Evolutionary conservation across 1,140 invertebrate species (phyloP), one percentile per base, ranked within the genome.

Genomic region (Listronotus bonariensis): DNA sequence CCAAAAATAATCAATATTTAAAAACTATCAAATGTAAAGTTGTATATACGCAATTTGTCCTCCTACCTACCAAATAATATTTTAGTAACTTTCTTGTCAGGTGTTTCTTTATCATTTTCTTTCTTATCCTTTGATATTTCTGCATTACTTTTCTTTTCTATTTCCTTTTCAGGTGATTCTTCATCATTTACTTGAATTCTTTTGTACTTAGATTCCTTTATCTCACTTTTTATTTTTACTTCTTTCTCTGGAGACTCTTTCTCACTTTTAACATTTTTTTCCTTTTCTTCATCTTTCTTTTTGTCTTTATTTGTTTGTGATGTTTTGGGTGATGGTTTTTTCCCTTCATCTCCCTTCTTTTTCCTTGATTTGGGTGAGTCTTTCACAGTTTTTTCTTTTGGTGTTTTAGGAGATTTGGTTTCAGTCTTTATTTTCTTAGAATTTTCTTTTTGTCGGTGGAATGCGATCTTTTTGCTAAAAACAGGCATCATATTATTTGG

Each of bases 401-500:
- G 15, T 34, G 31, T 34, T 57, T 58, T 68, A 7, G 45, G 52
- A 42, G n/a, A 17, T 38, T 53, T 31, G 9, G 8, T 51, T 32
- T 58, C 38, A 34, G n/a, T 58, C 17, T 45, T 58, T 14, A 32
- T 26, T 58, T 58, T 48, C 10, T 46, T 58, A 45, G 56, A 8
- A 14, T 48, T 58, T n/a, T 14, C 17, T 32, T 58, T 11, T n/a
- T 26, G 12, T 46, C 42, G 7, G 15, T 17, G 12, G 52, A 52
- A 6, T 34, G 40, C 34, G 32, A 36, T 51, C 32, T 41, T 65
- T 31, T 54, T 17, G 32, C 26, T 57, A 6, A 82, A 81, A 1
- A 95, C 96, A 80, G 95, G 84, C 77, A 95, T 97, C 12, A 38
- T 7, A 14, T 11, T 14, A 15, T 43, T 41, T 20, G 15, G 3